Percentiles rank a stretch among this genome's conserved stretches.
Evolutionary conservation across 2,113 vertebrate species (phyloP).

Genomic region (Arenaria interpres): DNA sequence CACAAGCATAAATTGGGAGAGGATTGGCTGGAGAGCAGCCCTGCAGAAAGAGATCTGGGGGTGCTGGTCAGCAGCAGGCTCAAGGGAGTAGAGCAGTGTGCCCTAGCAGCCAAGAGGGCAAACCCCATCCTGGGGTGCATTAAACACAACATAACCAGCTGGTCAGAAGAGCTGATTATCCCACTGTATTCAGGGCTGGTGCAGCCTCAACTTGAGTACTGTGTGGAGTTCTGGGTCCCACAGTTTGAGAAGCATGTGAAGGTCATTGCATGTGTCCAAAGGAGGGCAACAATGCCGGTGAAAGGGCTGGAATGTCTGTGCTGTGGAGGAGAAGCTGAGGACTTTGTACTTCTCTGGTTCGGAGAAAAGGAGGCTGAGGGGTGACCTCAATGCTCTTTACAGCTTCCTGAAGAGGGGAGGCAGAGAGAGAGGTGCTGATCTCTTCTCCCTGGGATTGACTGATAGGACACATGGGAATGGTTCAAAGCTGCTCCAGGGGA

Average conservation of each 20-base stretch:
- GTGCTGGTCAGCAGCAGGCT: neutral
- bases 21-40: neutral
- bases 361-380: neutral
- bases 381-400: neutral
- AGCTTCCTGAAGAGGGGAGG: neutral
- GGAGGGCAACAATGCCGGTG: neutral
- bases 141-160: neutral
- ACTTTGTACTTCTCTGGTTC: neutral
- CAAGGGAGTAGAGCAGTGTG: neutral
- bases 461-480: accelerated
- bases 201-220: neutral
- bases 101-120: neutral
- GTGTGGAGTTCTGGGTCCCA: neutral
- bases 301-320: neutral
- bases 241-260: neutral
- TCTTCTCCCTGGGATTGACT: neutral
- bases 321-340: neutral
- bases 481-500: neutral
- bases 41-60: neutral
- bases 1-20: neutral
- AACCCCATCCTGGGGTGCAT: neutral
- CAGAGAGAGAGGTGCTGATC: neutral
- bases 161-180: neutral
- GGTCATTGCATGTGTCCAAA: neutral
- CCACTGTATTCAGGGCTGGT: neutral